Evolutionary conservation across 2,113 vertebrate genomes (phyloP).

Genomic region (Eudorcas thomsonii): DNA sequence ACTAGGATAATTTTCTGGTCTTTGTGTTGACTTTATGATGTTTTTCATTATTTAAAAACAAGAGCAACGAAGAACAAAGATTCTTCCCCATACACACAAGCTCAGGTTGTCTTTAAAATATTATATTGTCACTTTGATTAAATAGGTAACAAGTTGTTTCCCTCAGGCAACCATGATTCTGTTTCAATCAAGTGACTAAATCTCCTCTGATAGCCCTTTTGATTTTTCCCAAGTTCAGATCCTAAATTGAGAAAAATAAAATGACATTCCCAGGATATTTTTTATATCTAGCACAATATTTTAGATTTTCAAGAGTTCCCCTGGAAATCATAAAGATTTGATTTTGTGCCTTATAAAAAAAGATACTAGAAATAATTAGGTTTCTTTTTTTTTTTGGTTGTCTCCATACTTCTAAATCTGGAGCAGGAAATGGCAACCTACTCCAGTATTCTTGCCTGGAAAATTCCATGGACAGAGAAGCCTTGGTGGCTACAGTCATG

Average conservation of each 20-base stretch:
- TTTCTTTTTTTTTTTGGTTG: not conserved
- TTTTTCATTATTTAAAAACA: constrained; percentile 39
- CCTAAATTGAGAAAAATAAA: constrained; percentile 14
- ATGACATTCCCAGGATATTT: not conserved
- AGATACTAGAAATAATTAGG: not conserved
- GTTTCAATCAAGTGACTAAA: not conserved
- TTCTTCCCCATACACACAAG: not conserved
- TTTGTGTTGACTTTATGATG: not conserved
- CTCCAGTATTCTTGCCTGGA: not conserved
- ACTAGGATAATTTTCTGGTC: not conserved
- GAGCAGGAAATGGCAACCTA: not conserved
- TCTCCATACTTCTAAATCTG: not conserved
- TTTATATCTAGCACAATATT: not conserved
- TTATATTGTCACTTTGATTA: not conserved
- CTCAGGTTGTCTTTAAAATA: not conserved
- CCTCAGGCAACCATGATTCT: not conserved
- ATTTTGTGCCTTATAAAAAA: constrained; percentile 4
- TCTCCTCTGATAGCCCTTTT: not conserved
- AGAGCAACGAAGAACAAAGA: not conserved
- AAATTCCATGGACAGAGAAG: not conserved
- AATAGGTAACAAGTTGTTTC: not conserved
- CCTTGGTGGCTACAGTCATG: not conserved
- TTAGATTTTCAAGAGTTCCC: not conserved
- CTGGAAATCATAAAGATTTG: not conserved
- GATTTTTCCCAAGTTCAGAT: not conserved